Evolutionary conservation across 2,797 vertebrate genomes (phyloP).

Genomic region (Phyllotis vaccarum): DNA sequence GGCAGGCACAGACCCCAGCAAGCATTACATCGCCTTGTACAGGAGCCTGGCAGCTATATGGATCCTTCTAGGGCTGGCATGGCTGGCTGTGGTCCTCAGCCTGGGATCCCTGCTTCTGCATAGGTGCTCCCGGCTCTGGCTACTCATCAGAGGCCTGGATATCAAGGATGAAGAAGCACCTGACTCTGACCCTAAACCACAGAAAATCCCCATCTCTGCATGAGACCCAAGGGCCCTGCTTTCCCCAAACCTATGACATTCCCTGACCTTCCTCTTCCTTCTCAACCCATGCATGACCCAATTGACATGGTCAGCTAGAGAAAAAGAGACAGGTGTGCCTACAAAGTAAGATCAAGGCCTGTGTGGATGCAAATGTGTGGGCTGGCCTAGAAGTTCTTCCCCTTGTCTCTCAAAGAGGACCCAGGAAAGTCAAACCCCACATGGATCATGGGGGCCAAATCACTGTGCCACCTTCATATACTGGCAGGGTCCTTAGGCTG

Average conservation of each 20-base stretch:
- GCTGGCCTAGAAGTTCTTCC: neutral
- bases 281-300: neutral
- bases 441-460: neutral
- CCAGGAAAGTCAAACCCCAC: neutral
- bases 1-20: constrained; percentile 89
- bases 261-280: neutral
- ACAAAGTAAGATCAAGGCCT: neutral
- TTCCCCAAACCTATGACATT: neutral
- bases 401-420: neutral
- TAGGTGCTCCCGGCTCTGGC: constrained; percentile 75
- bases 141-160: constrained; percentile 27
- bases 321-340: neutral
- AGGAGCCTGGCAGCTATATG: constrained; percentile 88
- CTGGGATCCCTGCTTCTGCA: constrained; percentile 76
- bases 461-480: neutral
- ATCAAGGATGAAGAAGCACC: constrained; percentile 55
- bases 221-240: neutral
- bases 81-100: constrained; percentile 88
- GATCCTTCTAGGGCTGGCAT: constrained; percentile 89
- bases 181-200: constrained; percentile 47
- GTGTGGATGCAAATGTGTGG: neutral
- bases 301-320: neutral
- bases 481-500: neutral
- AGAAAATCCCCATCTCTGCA: constrained; percentile 75
- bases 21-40: constrained; percentile 88